A percentile compares a stretch with the other conserved stretches of the same genome.
Conservation (phyloP, 2,888 invertebrate genomes). For the Papilio gigon region DNA sequence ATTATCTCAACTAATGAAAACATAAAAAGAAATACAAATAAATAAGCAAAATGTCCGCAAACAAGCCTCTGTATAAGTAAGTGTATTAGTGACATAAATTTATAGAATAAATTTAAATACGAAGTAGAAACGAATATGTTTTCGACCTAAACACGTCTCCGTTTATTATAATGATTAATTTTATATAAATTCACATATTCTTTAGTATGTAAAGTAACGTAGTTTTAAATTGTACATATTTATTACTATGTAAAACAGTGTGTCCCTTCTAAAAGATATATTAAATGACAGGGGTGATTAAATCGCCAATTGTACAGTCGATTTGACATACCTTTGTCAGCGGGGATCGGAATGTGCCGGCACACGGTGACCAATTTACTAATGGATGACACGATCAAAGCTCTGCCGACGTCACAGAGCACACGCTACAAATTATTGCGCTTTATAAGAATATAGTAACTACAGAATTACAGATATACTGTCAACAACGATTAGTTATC, state of each 20-base stretch:
- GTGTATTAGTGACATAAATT: too few relatives aligned
- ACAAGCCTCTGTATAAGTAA: too few relatives aligned
- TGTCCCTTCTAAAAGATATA: not conserved
- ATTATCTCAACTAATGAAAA: too few relatives aligned
- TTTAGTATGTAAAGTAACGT: not conserved
- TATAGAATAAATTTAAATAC: not conserved
- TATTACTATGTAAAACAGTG: not conserved
- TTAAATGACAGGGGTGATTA: not conserved
- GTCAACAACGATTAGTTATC: too few relatives aligned
- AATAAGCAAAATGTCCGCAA: too few relatives aligned
- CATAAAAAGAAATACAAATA: too few relatives aligned
- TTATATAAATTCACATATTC: not conserved
- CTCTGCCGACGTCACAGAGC: constrained; percentile 15
- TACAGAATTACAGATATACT: not conserved
- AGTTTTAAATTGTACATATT: not conserved
- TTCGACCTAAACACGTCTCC: not conserved
- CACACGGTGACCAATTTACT: constrained; percentile 34
- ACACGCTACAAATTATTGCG: constrained; percentile 4
- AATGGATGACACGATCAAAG: constrained; percentile 37
- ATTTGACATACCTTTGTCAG: constrained; percentile 26
- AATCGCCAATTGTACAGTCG: constrained; percentile 21
- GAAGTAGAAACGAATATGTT: not conserved
- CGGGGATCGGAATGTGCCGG: constrained; percentile 19
- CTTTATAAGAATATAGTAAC: constrained; percentile 2
- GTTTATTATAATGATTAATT: not conserved